Evolutionary conservation across 2,113 vertebrate species (phyloP), one percentile per base, ranked within the genome.

Genomic region (Lepidothrix coronata): DNA sequence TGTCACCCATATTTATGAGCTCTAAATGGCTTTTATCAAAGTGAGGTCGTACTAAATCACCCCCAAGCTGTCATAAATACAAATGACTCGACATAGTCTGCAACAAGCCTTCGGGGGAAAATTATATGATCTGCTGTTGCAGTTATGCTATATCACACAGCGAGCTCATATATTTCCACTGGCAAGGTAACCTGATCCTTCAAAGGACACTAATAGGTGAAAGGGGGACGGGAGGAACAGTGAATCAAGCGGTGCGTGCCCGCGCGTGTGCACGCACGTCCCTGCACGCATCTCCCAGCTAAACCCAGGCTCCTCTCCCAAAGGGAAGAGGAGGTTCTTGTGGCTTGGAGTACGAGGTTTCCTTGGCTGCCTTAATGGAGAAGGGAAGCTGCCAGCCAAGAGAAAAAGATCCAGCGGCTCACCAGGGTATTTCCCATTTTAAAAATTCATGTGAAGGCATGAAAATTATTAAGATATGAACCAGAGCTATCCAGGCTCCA

Each of bases 11-110:
- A 98, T 98, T 97, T 98, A 97, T 97, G 97, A 98, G 97, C 97
- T 97, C 95, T 97, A 98, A 98, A 98, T 98, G 97, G 96, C 95
- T 98, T 98, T 98, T 98, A 98, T 98, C 97, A 97, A 98, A 98
- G 96, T 96, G 97, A 98, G 97, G 97, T 97, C 83, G 13, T 91
- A 94, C 93, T 98, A 98, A 98, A 98, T 98, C 97, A 98, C 80
- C 84, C 96, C 95, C 27, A 59, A 97, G 97, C 96, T 97, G 97
- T 98, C 97, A 98, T 97, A 97, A 98, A 98, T 98, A 98, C 97
- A 98, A 98, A 98, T 97, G 97, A 97, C 97, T 98, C 68, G 35
- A 98, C 97, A 96, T 80, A 95, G 96, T 96, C 96, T 96, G 97
- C 96, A 98, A 98, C 97, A 97, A 98, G 97, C 97, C 98, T 97